phyloP scores from a whole-genome alignment of 2,888 invertebrate genomes.

The Muschampia plurimacula region DNA sequence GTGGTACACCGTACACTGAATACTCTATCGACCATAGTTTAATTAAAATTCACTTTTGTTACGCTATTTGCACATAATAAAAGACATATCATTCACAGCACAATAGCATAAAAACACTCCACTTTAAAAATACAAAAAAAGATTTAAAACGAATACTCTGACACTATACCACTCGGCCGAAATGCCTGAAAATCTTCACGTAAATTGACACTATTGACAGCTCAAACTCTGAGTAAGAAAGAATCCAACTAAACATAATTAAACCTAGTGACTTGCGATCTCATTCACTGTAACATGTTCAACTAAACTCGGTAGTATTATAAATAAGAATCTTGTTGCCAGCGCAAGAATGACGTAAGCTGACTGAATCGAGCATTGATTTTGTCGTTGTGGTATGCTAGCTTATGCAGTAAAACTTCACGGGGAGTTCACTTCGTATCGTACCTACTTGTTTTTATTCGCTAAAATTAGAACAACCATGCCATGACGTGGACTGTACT shows the following conservation, averaged over 20 bases:
- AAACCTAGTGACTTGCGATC: constrained; percentile 6
- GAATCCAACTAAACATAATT: constrained; percentile 36
- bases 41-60: not conserved
- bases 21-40: not conserved
- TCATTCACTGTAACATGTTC: constrained; percentile 37
- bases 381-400: constrained; percentile 31
- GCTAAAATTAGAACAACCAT: not conserved
- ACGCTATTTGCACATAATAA: not conserved
- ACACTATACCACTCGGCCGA: constrained; percentile 59
- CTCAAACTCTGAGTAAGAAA: constrained; percentile 24
- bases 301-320: constrained; percentile 56
- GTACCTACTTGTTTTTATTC: not conserved
- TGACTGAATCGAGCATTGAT: constrained; percentile 44
- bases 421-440: not conserved
- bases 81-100: constrained; percentile 38
- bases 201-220: constrained; percentile 49
- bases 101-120: constrained; percentile 18
- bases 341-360: constrained; percentile 73
- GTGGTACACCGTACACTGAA: not conserved
- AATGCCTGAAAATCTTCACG: constrained; percentile 50
- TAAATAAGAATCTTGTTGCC: constrained; percentile 62
- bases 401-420: constrained; percentile 15
- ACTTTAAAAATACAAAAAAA: no score
- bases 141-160: constrained; percentile 37
- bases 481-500: not conserved